These are phyloP conservation scores for Tragelaphus eurycerus DNA, from an alignment of 2,797 vertebrate genomes.

Conservation along the genomic window DNA sequence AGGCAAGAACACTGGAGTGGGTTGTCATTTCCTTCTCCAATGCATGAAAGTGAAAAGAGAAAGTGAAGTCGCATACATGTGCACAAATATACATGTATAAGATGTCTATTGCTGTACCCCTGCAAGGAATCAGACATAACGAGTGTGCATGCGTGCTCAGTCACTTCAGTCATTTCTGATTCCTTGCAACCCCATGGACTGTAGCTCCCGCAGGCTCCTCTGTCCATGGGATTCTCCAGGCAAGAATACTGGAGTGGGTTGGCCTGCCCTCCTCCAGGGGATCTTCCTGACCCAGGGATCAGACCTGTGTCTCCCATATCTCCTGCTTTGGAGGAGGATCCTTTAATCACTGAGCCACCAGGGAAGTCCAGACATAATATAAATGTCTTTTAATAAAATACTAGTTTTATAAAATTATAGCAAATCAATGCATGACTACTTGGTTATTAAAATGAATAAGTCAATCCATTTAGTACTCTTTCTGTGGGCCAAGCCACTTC, in stretches of 20 bases:
- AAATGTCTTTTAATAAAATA: background rate
- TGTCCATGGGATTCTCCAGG: background rate
- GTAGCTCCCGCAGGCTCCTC: background rate
- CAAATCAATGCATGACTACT: background rate
- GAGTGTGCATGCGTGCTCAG: fast-evolving
- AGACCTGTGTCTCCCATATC: background rate
- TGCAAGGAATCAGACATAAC: background rate
- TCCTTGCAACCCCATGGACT: background rate
- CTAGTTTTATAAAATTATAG: background rate
- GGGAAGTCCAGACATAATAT: background rate
- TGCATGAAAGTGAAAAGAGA: too few relatives aligned
- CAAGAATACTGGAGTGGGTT: background rate
- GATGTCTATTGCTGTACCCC: background rate
- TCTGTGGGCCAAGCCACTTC: background rate
- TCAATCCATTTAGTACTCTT: background rate
- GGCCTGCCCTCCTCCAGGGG: background rate
- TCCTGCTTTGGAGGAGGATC: background rate
- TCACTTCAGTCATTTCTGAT: background rate
- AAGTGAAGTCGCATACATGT: too few relatives aligned
- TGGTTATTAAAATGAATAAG: background rate
- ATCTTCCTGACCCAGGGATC: background rate
- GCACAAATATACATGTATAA: background rate
- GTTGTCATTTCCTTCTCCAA: too few relatives aligned
- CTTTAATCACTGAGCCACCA: background rate
- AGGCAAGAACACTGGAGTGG: too few relatives aligned